Conservation (phyloP, 1,140 invertebrate genomes). For the Lineus longissimus region DNA sequence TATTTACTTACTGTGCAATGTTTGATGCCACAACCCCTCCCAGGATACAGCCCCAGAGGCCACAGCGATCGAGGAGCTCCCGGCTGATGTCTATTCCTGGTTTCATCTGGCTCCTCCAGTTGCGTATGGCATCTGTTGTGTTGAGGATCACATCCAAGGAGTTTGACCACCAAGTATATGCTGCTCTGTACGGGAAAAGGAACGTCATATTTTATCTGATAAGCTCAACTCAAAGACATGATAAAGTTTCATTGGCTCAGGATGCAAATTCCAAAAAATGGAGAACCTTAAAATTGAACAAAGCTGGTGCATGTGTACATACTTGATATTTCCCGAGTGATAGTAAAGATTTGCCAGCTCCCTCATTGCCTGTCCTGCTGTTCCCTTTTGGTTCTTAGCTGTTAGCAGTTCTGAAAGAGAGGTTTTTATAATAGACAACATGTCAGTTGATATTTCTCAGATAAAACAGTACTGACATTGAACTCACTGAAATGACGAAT, state of each 20-base stretch:
- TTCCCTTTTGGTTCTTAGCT: conserved; percentile 42
- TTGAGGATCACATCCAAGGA: conserved; percentile 39
- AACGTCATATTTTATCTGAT: not conserved
- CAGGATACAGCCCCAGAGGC: conserved; percentile 51
- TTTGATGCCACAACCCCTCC: conserved; percentile 49
- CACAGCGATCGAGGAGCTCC: conserved; percentile 44
- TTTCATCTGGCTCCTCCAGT: conserved; percentile 32
- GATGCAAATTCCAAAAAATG: not conserved
- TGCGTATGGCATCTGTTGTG: conserved; percentile 32
- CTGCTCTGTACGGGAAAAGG: conserved; percentile 27
- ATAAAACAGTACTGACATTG: too few species aligned
- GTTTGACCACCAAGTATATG: conserved; percentile 46
- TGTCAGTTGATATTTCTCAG: too few species aligned
- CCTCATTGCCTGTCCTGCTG: conserved; percentile 50
- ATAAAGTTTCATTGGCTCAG: too few species aligned
- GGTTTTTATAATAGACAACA: too few species aligned
- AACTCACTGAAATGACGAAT: too few species aligned
- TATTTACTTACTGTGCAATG: conserved; percentile 53
- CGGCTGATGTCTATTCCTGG: conserved; percentile 30
- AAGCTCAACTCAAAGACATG: not conserved
- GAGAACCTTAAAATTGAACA: not conserved
- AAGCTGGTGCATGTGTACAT: conserved; percentile 4
- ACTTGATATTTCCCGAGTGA: conserved; percentile 44
- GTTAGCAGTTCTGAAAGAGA: conserved; percentile 43
- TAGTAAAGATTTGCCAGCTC: conserved; percentile 52